Conservation (phyloP, 2,888 invertebrate genomes). For the Lamellibrachia columna region DNA sequence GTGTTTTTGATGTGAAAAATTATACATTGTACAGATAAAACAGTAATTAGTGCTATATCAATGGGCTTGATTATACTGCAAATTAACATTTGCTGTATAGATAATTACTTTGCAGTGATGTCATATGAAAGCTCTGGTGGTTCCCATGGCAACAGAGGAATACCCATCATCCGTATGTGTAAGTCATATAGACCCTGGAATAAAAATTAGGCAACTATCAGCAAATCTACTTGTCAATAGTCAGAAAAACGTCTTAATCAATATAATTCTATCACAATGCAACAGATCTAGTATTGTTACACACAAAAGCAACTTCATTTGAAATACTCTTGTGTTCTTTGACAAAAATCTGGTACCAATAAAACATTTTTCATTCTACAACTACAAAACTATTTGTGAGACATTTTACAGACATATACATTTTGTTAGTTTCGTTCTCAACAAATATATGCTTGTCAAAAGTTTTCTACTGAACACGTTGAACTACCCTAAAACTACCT, state of each 20-base stretch:
- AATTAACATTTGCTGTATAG: neutral
- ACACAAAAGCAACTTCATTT: neutral
- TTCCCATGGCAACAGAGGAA: constrained; percentile 77
- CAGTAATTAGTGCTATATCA: neutral
- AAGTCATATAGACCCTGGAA: constrained; percentile 93
- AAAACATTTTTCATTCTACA: neutral
- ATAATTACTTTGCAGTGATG: constrained; percentile 58
- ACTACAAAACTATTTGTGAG: neutral
- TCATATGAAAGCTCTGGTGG: constrained; percentile 75
- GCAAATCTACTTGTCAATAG: neutral
- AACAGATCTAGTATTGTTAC: neutral
- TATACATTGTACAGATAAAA: no score
- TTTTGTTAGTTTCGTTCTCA: neutral
- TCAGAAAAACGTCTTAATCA: neutral
- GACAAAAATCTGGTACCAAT: neutral
- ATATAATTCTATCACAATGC: neutral
- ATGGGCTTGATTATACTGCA: neutral
- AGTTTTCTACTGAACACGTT: neutral
- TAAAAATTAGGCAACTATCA: constrained; percentile 38
- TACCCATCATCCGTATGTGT: constrained; percentile 85
- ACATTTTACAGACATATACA: no score
- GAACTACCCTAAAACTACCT: no score
- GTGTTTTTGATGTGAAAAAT: no score
- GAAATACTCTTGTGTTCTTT: neutral
- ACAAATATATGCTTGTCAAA: neutral